Conservation (phyloP, 2,113 vertebrate species). For the Erythrocebus patas region DNA sequence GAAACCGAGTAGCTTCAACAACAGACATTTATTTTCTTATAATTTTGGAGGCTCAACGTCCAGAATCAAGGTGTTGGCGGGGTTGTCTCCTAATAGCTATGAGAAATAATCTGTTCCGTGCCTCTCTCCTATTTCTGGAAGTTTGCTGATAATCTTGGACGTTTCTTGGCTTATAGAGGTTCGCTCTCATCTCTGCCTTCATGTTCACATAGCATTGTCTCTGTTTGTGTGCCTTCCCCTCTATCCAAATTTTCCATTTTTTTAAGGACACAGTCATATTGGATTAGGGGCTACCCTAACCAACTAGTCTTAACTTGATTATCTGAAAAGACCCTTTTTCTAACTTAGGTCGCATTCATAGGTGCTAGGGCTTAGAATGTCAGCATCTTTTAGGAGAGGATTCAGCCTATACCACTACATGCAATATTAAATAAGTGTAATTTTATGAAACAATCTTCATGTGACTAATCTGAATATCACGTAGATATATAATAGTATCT, state of each 20-base stretch:
- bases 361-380: not conserved
- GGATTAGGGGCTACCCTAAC: not conserved
- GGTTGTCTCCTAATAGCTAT: not conserved
- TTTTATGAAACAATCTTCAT: not conserved
- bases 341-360: not conserved
- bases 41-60: fast-evolving
- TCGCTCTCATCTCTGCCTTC: not conserved
- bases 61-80: not conserved
- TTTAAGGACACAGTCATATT: not conserved
- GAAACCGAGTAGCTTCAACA: not conserved
- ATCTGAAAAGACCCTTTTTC: not conserved
- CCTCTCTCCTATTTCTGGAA: not conserved
- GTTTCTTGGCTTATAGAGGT: not conserved
- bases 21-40: not conserved
- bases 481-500: not conserved
- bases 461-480: not conserved
- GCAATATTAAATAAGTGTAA: not conserved
- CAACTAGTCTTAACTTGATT: not conserved
- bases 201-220: not conserved
- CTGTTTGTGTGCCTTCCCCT: not conserved
- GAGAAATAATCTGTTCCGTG: not conserved
- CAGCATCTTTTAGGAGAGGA: not conserved
- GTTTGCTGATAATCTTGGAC: not conserved
- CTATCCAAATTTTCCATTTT: not conserved
- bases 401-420: not conserved